Base-by-base conservation (phyloP, 2,888 invertebrate species). In the Myopa tessellatipennis region DNA sequence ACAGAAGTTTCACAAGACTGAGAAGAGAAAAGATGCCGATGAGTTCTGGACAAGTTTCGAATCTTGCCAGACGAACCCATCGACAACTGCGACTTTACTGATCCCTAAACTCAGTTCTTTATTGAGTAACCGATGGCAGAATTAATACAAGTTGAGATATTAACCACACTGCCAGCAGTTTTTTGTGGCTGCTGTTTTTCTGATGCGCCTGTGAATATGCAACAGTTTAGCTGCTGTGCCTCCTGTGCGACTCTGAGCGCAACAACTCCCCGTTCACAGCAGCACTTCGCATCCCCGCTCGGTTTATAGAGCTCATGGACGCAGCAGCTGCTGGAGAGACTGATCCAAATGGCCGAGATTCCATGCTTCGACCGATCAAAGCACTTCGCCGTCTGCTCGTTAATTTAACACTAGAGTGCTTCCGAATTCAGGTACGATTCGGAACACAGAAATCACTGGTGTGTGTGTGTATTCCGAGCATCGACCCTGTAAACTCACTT, bases 381-480 rank as follows among this genome's bases (percentile, higher is more conserved):
- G 67, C 26, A 68, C 12, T 67, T 67, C 74, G 38, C 36, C 67
- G 34, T 61, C 18, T 74, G 67, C 74, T 67, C 68, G 52, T 74
- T 74, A 68, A 74, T 74, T 74, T 74, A 74, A 74, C 74, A 68
- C 74, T 55, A 68, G 74, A 74, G 6, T 67, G 67, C n/a, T 16
- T 74, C 55, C 55, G 55, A 74, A 58, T 18, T 67, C 52, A 7
- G 10, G 8, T 55, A 18, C 36, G 58, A 55, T 67, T 74, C 40
- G 74, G 58, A 58, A 72, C 38, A 58, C 72, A 60, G n/a, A 60
- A 16, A 45, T 18, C 40, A 69, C 14, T 38, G 18, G 61, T n/a
- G n/a, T 55, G 55, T n/a, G 74, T 65, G 26, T 26, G 26, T 5
- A 4, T 55, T 55, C 55, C 55, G 1, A 61, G 26, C 61, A 4